phyloP scores from a whole-genome alignment of 2,113 vertebrate species.

The Xiphophorus maculatus region DNA sequence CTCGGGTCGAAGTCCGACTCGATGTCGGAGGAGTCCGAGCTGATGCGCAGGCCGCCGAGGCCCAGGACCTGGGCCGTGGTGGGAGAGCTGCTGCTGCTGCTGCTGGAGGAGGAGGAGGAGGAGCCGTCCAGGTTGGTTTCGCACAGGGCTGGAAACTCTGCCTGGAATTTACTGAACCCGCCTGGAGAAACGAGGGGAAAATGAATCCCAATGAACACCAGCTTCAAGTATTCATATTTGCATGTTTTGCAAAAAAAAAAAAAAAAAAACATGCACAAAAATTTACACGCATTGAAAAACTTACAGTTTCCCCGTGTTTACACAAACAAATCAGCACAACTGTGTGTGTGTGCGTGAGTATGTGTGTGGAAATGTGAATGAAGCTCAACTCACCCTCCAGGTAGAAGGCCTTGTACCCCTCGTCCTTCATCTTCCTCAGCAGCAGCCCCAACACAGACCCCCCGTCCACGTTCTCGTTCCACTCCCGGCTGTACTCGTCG shows the following conservation, averaged over 20 bases:
- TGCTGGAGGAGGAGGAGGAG: slow-evolving; percentile 59
- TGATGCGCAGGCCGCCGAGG: slow-evolving; percentile 92
- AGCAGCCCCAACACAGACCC: slow-evolving; percentile 91
- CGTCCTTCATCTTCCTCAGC: slow-evolving; percentile 92
- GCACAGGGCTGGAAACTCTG: slow-evolving; percentile 88
- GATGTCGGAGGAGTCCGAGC: slow-evolving; percentile 95
- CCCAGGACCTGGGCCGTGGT: slow-evolving; percentile 90
- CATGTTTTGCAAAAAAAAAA: too few species aligned
- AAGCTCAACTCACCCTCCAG: slow-evolving; percentile 86
- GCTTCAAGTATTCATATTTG: too few species aligned
- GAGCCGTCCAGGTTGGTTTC: slow-evolving; percentile 92
- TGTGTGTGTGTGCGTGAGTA: neutral
- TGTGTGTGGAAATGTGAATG: slow-evolving; percentile 35
- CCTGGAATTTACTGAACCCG: slow-evolving; percentile 95
- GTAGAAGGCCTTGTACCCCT: slow-evolving; percentile 91
- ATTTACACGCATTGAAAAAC: too few species aligned
- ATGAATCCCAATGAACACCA: neutral
- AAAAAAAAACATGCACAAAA: too few species aligned
- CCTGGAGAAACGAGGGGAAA: slow-evolving; percentile 74
- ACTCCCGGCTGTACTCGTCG: slow-evolving; percentile 92
- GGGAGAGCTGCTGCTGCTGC: slow-evolving; percentile 65
- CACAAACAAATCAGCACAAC: too few species aligned
- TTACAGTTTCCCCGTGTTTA: too few species aligned
- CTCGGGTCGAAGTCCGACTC: slow-evolving; percentile 95
- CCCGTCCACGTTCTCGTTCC: slow-evolving; percentile 92